Conservation (phyloP, 2,888 invertebrate species). For the Tridacna gigas region DNA sequence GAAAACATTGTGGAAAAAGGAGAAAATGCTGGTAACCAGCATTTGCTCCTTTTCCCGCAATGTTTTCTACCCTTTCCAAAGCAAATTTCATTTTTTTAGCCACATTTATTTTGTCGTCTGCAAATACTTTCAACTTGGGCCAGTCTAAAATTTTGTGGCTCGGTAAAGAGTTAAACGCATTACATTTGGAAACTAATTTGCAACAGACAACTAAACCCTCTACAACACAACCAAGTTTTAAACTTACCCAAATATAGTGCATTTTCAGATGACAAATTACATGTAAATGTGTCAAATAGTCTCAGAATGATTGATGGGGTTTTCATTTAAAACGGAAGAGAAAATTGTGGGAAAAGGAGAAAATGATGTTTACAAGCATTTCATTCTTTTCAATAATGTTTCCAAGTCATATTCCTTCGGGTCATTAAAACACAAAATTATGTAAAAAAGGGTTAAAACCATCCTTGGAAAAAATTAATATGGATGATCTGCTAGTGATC, state of each 20-base stretch:
- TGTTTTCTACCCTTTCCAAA: background rate
- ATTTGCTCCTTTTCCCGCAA: background rate
- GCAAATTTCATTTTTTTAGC: background rate
- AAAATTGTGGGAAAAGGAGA: constrained; percentile 1
- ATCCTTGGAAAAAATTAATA: too few species aligned
- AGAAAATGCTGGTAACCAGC: background rate
- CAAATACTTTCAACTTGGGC: background rate
- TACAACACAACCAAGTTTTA: too few species aligned
- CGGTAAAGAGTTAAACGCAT: background rate
- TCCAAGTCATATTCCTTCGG: background rate
- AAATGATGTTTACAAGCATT: constrained; percentile 6
- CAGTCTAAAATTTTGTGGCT: background rate
- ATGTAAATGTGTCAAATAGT: too few species aligned
- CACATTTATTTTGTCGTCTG: background rate
- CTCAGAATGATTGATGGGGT: too few species aligned
- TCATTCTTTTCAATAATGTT: background rate
- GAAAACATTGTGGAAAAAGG: background rate
- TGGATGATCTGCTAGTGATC: too few species aligned
- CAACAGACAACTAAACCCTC: too few species aligned
- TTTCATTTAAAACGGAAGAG: too few species aligned
- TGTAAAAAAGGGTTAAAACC: too few species aligned
- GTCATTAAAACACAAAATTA: too few species aligned
- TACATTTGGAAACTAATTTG: background rate
- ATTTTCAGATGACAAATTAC: too few species aligned
- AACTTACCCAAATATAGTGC: too few species aligned